Evolutionary conservation across 2,113 vertebrate species (phyloP), one percentile per base, ranked within the genome.

Genomic region (Nibea coibor): DNA sequence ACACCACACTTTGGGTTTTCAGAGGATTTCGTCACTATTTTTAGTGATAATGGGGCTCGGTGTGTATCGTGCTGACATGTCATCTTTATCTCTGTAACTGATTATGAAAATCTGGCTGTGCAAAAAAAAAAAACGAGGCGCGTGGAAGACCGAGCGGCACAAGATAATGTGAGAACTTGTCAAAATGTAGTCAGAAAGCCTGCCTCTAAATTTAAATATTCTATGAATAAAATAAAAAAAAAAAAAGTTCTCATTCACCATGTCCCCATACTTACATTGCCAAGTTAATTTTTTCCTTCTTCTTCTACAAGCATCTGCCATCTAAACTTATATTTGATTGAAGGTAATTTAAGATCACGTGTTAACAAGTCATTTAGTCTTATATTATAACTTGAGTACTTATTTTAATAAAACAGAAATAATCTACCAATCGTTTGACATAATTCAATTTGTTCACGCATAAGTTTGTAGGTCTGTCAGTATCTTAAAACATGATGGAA

Each of bases 11-110:
- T 26, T 56, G 53, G 22, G 54, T 15, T 57, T 57, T 57, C 54
- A 57, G 22, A 43, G 53, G 20, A 43, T 71, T 71, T 70, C 51
- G 51, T 70, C 69, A 58, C 22, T 16, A 2, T 17, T 56, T 22
- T 16, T 31, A 54, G 20, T 24, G 15, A 45, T 45, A 3, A 24
- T 57, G 68, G n/a, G 53, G n/a, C 3, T 53, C 3, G 9, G 11
- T 17, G 9, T 16, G 12, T 43, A 57, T 15, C 1, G 5, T 45
- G 8, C n/a, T 45, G 35, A 8, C 8, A 11, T 57, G 35, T 43
- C 6, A 20, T 56, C 35, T 42, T 57, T 43, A 11, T 47, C 39
- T 45, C 42, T 5, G 9, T 58, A 19, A 20, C n/a, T 28, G 42
- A n/a, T 26, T 24, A 15, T 58, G 24, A 39, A 26, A 43, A 45